Percentiles rank a stretch among this genome's conserved stretches.
Evolutionary conservation across 2,888 invertebrate genomes (phyloP).

Genomic region (Pantelozetes paolii): DNA sequence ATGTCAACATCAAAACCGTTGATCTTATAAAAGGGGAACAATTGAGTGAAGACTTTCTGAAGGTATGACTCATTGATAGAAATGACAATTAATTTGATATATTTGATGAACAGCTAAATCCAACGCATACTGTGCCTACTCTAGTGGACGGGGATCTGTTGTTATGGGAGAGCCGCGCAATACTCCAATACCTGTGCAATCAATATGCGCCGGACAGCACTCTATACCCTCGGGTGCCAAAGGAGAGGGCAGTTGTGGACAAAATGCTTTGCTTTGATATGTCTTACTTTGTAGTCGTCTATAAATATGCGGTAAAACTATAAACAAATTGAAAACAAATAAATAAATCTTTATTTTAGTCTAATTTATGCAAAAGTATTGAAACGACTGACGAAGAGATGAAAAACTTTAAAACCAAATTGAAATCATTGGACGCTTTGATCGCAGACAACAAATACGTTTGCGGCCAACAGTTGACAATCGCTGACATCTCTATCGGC

Average conservation of each 20-base stretch:
- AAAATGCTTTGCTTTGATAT: conserved; percentile 53
- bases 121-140: conserved; percentile 75
- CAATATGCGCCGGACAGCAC: conserved; percentile 69
- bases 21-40: conserved; percentile 25
- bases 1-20: neutral
- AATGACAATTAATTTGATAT: neutral
- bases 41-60: neutral
- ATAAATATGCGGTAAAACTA: neutral
- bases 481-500: conserved; percentile 36
- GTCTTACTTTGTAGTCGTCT: neutral
- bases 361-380: neutral
- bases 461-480: neutral
- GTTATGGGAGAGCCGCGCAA: conserved; percentile 71
- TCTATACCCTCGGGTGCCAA: conserved; percentile 68
- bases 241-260: conserved; percentile 68
- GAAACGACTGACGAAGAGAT: neutral
- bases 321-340: neutral
- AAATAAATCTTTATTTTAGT: neutral
- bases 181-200: conserved; percentile 71
- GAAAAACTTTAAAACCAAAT: neutral
- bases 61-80: conserved; percentile 28
- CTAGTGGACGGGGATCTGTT: conserved; percentile 73
- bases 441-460: neutral
- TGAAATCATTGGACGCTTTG: neutral
- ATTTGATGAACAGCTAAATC: conserved; percentile 50